Conservation (phyloP, 64 coral and sea anemone species). For the Anthopleura sola region DNA sequence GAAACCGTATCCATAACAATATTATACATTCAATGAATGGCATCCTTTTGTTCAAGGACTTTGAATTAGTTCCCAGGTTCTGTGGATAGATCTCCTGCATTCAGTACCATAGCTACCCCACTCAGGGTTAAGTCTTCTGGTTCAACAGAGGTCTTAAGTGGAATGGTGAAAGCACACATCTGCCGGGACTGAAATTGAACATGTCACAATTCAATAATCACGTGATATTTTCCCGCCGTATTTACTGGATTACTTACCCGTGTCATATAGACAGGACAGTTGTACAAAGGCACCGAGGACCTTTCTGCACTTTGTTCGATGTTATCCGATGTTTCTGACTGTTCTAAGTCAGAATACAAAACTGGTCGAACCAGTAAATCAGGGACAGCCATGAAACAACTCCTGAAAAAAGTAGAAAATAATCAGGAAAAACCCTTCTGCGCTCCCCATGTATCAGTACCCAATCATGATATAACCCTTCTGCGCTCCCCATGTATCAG, state of each 20-base stretch:
- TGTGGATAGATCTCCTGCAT: conserved; percentile 40
- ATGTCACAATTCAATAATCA: not conserved
- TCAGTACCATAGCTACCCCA: conserved; percentile 54
- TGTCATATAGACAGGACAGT: conserved; percentile 70
- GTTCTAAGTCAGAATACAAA: not conserved
- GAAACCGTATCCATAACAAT: not conserved
- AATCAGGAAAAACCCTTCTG: not conserved
- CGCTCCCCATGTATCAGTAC: not conserved
- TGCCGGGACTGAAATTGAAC: conserved; percentile 46
- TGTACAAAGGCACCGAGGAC: conserved; percentile 2
- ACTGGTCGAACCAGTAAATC: not conserved
- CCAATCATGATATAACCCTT: not conserved
- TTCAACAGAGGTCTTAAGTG: conserved; percentile 36
- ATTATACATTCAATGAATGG: not conserved
- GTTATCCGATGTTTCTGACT: not conserved
- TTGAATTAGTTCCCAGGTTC: conserved; percentile 50
- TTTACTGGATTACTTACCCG: conserved; percentile 22
- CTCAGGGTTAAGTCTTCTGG: conserved; percentile 51
- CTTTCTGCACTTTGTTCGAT: not conserved
- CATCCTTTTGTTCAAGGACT: not conserved
- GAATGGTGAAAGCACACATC: conserved; percentile 40
- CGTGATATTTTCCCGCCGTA: not conserved
- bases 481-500: not conserved
- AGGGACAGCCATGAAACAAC: not conserved
- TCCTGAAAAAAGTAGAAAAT: not conserved